Base-by-base conservation (phyloP, 2,113 vertebrate genomes). In the Psittacus erithacus region DNA sequence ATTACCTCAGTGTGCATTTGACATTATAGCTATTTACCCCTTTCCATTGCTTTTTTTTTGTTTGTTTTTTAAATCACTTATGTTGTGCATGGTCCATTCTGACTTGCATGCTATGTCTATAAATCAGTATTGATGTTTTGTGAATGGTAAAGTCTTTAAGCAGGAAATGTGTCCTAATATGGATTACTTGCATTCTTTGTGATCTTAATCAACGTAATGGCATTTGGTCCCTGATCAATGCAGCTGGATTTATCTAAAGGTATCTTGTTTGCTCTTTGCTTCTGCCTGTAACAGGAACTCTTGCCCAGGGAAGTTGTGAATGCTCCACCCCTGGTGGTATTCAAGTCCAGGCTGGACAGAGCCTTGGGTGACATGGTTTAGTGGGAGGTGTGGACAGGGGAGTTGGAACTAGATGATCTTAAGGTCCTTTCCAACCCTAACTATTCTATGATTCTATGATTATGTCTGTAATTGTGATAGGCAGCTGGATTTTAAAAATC, bases 71-170 rank as follows among this genome's bases (percentile, higher is more conserved):
- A 14, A 33, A 35, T 59, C 57, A 15, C 33, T n/a, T 43, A 3
- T 75, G 52, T 92, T 71, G 19, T 82, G 95, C 92, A 87, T 87
- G 92, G 22, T 53, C 68, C 31, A 8, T 86, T 91, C 73, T 82
- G 74, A 57, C 35, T 95, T 94, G 93, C 94, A 96, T 94, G 95
- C 43, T 50, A 3, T 64, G 31, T 73, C 65, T 95, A 3, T 86
- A 80, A 90, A 80, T 55, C 43, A 46, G 29, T 84, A 47, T 59
- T 94, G 53, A 41, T 88, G 46, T 92, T 91, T 73, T 89, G 39
- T 80, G 49, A 74, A 46, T 85, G 35, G 22, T 81, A 11, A 39
- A 79, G 33, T 57, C 23, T 91, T 60, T 44, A 75, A 88, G 35
- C 17, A 55, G 60, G 24, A 82, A 68, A 69, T 82, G 52, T 67